Percentiles rank a stretch among this genome's conserved stretches.
These are phyloP conservation scores for Musca domestica DNA, from an alignment of 1,140 invertebrate species.

Conservation along the genomic window DNA sequence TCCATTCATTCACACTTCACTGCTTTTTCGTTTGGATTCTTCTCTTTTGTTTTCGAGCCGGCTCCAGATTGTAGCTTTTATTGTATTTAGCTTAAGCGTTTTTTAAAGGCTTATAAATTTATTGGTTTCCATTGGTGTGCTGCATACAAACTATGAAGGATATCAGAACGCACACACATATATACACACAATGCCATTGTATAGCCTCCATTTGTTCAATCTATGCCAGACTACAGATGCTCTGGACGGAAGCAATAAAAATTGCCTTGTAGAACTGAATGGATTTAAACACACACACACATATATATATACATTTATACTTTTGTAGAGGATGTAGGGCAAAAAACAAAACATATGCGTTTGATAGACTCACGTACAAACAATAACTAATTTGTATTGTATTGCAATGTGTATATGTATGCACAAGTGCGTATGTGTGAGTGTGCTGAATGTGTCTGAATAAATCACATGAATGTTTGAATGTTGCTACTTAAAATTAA, in stretches of 20 bases:
- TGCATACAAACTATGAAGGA: conserved; percentile 1
- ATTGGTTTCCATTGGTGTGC: background rate
- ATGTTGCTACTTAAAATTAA: background rate
- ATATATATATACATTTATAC: background rate
- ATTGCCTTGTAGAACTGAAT: background rate
- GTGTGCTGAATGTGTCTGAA: background rate
- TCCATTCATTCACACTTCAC: no score
- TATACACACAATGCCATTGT: no score
- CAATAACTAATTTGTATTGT: background rate
- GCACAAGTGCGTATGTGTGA: background rate
- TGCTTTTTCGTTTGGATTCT: background rate
- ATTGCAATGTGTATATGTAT: background rate
- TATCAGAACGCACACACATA: no score
- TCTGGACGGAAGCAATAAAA: background rate
- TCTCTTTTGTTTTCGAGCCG: background rate
- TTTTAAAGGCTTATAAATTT: conserved; percentile 19
- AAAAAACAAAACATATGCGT: background rate
- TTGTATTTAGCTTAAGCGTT: conserved; percentile 15
- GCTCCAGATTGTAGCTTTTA: background rate
- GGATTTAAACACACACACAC: background rate
- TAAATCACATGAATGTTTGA: background rate
- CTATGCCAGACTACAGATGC: no score
- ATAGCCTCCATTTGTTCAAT: no score
- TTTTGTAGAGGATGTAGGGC: background rate
- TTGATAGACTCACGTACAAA: conserved; percentile 13